Evolutionary conservation across 2,113 vertebrate species (phyloP).

Genomic region (Platichthys flesus): DNA sequence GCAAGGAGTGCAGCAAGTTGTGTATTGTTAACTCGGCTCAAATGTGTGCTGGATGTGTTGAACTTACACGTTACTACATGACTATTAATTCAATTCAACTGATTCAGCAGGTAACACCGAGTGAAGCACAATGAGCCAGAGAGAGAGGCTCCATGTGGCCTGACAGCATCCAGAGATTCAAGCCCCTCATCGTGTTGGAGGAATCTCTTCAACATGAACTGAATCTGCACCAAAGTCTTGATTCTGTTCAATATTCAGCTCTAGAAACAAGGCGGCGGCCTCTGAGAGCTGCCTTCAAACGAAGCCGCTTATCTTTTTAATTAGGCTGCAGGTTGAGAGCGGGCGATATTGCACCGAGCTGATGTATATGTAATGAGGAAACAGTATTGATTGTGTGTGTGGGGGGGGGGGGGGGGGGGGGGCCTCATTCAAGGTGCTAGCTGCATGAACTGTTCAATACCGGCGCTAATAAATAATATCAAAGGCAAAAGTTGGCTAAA

Average conservation of each 20-base stretch:
- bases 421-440: conserved; percentile 55
- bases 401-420: background rate
- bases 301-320: conserved; percentile 76
- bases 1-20: no score
- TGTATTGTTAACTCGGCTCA: no score
- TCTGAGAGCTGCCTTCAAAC: conserved; percentile 66
- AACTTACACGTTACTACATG: no score
- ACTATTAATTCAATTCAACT: no score
- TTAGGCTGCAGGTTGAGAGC: conserved; percentile 73
- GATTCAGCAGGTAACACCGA: background rate
- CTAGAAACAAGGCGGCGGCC: conserved; percentile 65
- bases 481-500: conserved; percentile 73
- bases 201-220: conserved; percentile 40
- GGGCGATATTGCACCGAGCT: conserved; percentile 53
- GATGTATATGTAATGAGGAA: conserved; percentile 71
- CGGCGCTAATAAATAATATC: conserved; percentile 73
- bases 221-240: conserved; percentile 49
- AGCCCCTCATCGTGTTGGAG: conserved; percentile 7
- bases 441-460: conserved; percentile 61
- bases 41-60: no score
- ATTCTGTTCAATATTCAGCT: conserved; percentile 68
- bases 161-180: conserved; percentile 6
- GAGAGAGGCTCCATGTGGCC: background rate
- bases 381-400: conserved; percentile 55
- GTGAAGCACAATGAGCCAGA: background rate